Percentiles rank a stretch among this genome's conserved stretches.
phyloP scores from a whole-genome alignment of 2,113 vertebrate species.

The Callopanchax toddi region DNA sequence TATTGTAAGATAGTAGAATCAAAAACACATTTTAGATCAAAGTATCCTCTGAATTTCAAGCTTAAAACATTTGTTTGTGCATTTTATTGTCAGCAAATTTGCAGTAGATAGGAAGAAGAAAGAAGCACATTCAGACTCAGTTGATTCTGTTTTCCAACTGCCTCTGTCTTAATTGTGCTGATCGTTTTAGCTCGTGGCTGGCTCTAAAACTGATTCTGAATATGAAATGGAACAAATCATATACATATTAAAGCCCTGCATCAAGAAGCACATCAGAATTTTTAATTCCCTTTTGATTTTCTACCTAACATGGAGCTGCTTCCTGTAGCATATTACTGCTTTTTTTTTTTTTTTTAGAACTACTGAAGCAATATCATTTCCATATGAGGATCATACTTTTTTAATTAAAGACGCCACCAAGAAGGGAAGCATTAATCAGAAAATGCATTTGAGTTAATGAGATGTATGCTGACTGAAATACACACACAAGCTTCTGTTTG shows the following conservation, averaged over 20 bases:
- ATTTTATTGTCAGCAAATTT: slow-evolving; percentile 1
- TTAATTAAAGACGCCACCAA: neutral
- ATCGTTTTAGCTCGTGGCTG: slow-evolving; percentile 55
- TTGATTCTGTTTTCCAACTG: slow-evolving; percentile 22
- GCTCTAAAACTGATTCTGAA: slow-evolving; percentile 45
- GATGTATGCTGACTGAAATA: neutral
- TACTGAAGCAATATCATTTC: neutral
- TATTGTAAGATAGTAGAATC: too few relatives aligned
- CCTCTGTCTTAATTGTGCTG: slow-evolving; percentile 54
- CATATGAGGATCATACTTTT: slow-evolving; percentile 1
- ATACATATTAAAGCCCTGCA: slow-evolving; percentile 25
- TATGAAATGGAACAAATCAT: slow-evolving; percentile 39
- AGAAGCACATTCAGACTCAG: neutral
- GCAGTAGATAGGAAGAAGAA: neutral
- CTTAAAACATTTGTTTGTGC: neutral
- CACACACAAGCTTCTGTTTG: neutral
- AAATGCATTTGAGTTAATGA: slow-evolving; percentile 5
- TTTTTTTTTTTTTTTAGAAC: neutral
- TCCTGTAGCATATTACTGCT: neutral
- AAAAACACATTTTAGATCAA: too few relatives aligned
- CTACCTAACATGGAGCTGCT: slow-evolving; percentile 10
- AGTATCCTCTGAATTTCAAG: too few relatives aligned
- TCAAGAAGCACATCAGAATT: slow-evolving; percentile 15
- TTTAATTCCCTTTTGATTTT: slow-evolving; percentile 23
- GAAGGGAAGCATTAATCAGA: neutral